phyloP scores from a whole-genome alignment of 1,140 invertebrate genomes.

The Magallana gigas region DNA sequence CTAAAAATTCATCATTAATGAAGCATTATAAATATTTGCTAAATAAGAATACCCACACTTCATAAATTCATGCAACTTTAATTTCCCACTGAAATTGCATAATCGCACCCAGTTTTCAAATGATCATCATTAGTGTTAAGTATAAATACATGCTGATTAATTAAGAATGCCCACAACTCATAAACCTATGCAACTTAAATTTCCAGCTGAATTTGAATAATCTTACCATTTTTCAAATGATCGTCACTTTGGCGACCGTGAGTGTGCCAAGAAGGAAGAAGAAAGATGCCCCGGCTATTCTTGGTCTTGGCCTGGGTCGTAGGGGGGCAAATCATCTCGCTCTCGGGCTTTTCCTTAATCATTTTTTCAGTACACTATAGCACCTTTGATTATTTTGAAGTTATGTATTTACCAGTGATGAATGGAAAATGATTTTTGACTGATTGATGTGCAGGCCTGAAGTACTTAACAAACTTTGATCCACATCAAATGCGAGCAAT shows the following conservation, averaged over 20 bases:
- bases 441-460: constrained; percentile 13
- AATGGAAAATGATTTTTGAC: constrained; percentile 35
- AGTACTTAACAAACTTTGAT: constrained; percentile 35
- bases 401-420: constrained; percentile 28
- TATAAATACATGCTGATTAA: neutral
- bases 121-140: neutral
- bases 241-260: constrained; percentile 33
- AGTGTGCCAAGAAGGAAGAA: constrained; percentile 36
- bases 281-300: constrained; percentile 33
- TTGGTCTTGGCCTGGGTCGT: constrained; percentile 20
- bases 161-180: neutral
- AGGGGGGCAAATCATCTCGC: constrained; percentile 17
- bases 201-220: neutral
- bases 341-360: constrained; percentile 8
- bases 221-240: constrained; percentile 30
- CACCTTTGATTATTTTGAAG: constrained; percentile 19
- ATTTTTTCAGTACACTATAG: constrained; percentile 2
- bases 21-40: neutral
- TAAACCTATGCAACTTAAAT: neutral
- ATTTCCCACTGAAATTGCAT: too few relatives aligned
- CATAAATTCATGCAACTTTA: neutral
- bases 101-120: neutral
- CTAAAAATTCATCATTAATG: neutral
- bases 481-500: constrained; percentile 32
- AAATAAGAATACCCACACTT: neutral